Evolutionary conservation across 2,797 vertebrate genomes (phyloP).

Genomic region (Galaxias olidus): DNA sequence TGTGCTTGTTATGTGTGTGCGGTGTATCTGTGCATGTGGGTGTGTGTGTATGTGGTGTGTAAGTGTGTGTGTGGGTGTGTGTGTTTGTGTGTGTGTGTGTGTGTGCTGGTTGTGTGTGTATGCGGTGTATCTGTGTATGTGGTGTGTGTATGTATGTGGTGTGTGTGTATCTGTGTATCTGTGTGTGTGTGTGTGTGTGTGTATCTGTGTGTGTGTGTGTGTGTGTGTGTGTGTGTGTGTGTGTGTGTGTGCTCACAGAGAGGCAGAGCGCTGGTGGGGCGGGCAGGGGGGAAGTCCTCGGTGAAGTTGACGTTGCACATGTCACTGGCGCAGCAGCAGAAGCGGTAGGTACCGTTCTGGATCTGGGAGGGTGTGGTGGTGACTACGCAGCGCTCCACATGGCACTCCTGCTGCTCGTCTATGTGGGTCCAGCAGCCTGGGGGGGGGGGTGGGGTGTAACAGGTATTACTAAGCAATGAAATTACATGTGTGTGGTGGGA

Average conservation of each 20-base stretch:
- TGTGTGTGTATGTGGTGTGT: conserved; percentile 23
- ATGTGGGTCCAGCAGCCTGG: conserved; percentile 92
- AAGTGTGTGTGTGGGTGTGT: neutral
- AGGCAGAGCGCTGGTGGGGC: conserved; percentile 76
- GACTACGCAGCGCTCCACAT: conserved; percentile 87
- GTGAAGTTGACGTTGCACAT: conserved; percentile 95
- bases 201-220: neutral
- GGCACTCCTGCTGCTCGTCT: conserved; percentile 87
- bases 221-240: neutral
- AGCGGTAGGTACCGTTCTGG: conserved; percentile 88
- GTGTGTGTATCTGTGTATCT: conserved; percentile 23
- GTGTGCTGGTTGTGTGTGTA: neutral
- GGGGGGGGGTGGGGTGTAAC: neutral
- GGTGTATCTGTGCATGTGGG: neutral
- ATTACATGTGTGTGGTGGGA: no score
- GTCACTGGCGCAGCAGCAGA: conserved; percentile 92
- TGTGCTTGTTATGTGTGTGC: neutral
- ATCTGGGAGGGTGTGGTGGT: conserved; percentile 82
- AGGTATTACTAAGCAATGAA: no score
- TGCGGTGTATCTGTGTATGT: no score
- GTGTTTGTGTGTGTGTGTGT: conserved; percentile 24
- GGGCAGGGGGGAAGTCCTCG: conserved; percentile 79
- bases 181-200: neutral
- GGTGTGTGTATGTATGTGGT: no score
- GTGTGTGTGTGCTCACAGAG: conserved; percentile 72